These are phyloP conservation scores for Bovichtus diacanthus DNA, from an alignment of 2,797 vertebrate genomes.

Conservation along the genomic window DNA sequence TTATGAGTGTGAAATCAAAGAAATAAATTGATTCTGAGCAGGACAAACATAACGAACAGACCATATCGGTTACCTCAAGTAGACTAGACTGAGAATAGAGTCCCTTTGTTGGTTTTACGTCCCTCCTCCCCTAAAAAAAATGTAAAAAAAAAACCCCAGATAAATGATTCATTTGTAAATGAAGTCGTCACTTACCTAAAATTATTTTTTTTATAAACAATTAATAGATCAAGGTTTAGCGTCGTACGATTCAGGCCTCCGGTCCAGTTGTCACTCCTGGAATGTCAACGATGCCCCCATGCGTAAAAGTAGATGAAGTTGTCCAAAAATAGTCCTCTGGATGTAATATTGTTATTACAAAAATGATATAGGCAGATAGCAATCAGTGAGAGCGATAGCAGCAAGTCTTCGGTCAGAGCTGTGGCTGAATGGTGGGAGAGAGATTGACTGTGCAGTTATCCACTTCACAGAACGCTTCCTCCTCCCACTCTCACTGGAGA, in stretches of 20 bases:
- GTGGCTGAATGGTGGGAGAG: neutral
- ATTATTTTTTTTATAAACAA: neutral
- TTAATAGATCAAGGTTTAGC: neutral
- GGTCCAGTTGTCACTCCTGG: constrained; percentile 1
- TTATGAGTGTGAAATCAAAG: neutral
- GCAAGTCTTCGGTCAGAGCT: neutral
- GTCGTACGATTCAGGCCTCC: neutral
- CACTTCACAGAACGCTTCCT: constrained; percentile 6
- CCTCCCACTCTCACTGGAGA: constrained; percentile 31
- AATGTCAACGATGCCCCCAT: constrained; percentile 6
- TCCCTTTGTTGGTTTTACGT: neutral
- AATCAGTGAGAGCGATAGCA: no score
- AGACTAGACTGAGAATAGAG: neutral
- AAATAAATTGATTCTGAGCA: neutral
- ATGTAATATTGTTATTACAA: neutral
- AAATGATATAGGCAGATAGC: neutral
- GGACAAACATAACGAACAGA: neutral
- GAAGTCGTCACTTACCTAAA: constrained; percentile 13
- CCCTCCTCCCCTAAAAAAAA: no score
- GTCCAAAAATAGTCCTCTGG: neutral
- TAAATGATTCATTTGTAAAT: neutral
- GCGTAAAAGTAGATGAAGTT: constrained; percentile 20
- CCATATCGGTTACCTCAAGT: neutral
- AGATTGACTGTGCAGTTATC: neutral
- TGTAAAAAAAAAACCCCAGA: neutral